Evolutionary conservation across 2,888 invertebrate species (phyloP).

Genomic region (Rhaphigaster nebulosa): DNA sequence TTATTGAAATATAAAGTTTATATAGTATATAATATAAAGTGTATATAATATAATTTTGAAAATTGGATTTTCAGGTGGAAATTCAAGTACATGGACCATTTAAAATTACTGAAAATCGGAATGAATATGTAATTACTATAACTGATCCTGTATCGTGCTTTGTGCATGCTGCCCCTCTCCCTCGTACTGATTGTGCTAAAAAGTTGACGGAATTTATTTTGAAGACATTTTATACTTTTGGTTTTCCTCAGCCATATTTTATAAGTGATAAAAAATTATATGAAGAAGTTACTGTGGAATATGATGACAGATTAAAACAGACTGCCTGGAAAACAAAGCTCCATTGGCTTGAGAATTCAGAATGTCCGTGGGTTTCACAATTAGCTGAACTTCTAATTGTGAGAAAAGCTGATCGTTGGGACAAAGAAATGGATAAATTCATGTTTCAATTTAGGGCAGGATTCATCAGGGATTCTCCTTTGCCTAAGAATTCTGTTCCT

Average conservation of each 20-base stretch:
- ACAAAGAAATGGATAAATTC: slow-evolving; percentile 63
- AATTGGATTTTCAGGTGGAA: slow-evolving; percentile 62
- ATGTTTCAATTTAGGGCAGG: slow-evolving; percentile 64
- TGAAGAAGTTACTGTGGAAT: slow-evolving; percentile 60
- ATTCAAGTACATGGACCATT: slow-evolving; percentile 64
- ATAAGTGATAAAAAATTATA: slow-evolving; percentile 58
- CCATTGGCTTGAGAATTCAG: slow-evolving; percentile 48
- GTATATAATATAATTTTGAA: not conserved
- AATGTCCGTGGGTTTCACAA: slow-evolving; percentile 62
- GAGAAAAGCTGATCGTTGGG: slow-evolving; percentile 62
- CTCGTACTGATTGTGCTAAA: slow-evolving; percentile 55
- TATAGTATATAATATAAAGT: no score
- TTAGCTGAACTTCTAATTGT: slow-evolving; percentile 61
- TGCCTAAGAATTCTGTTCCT: slow-evolving; percentile 56
- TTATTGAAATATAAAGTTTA: no score
- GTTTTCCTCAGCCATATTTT: slow-evolving; percentile 62
- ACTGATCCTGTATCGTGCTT: slow-evolving; percentile 64
- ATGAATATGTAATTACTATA: slow-evolving; percentile 63
- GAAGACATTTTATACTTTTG: slow-evolving; percentile 63
- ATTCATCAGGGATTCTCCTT: slow-evolving; percentile 59
- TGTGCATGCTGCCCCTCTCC: slow-evolving; percentile 61
- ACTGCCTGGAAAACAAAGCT: slow-evolving; percentile 41
- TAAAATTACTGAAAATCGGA: slow-evolving; percentile 60
- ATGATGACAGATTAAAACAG: slow-evolving; percentile 58
- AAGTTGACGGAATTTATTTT: slow-evolving; percentile 62